Evolutionary conservation across 1,140 invertebrate species (phyloP), one percentile per base, ranked within the genome.

Genomic region (Drosophila novamexicana): DNA sequence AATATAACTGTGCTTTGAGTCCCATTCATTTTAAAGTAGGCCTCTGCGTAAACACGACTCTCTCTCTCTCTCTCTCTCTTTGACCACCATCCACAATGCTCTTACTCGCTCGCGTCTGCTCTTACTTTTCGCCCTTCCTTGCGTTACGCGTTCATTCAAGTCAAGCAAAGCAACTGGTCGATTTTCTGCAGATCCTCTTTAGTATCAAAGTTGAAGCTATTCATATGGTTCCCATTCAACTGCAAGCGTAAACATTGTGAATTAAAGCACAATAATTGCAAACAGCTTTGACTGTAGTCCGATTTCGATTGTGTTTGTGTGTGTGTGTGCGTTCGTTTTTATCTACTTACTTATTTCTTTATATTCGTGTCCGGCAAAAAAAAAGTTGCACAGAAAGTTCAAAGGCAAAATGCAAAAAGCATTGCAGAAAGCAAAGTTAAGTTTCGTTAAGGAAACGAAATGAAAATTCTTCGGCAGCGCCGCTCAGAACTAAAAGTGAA

Each of bases 331-430:
- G 42, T 61, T 10, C 7, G 16, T 50, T 36, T 47, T 18, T 16
- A 40, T 62, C 56, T 62, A 49, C 49, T 74, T 74, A 62, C 65
- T 73, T 67, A 61, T 68, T 67, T 61, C 64, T 73, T 73, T 61
- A 68, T 67, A 40, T 52, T 61, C 42, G 64, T 68, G 70, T 68
- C 64, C 70, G 64, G 70, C 70, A 52, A 45, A 73, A 47, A 73
- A 47, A 63, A 47, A 63, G 18, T 69, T 69, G 39, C 12, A 14
- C 47, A 32, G n/a, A 62, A 69, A 74, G 57, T 74, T 69, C 57
- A 74, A 74, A 62, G 65, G 65, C 45, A 52, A 32, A 54, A 22
- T n/a, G 49, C 54, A 47, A 32, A 54, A 34, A n/a, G 49, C 54
- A 47, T 10, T 5, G 37, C 42, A 65, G 14, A 58, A 50, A 40